Conservation (phyloP, 2,888 invertebrate species). For the Unio delphinus region DNA sequence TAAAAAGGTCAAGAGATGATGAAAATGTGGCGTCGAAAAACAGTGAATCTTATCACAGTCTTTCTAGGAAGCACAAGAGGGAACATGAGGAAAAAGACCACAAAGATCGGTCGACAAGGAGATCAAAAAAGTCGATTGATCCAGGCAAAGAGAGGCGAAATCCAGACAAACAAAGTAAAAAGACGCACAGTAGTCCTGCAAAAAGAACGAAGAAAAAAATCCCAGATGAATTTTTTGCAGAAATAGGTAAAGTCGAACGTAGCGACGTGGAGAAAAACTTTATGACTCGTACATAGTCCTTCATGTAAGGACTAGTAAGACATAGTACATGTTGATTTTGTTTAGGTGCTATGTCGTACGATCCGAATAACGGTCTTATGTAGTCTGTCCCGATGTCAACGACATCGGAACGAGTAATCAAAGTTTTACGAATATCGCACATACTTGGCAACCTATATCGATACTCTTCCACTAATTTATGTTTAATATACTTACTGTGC, state of each 20-base stretch:
- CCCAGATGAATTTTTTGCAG: slow-evolving; percentile 1
- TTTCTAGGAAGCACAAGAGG: slow-evolving; percentile 21
- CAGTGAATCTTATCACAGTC: slow-evolving; percentile 13
- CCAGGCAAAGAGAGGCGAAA: slow-evolving; percentile 19
- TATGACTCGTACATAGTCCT: too few relatives aligned
- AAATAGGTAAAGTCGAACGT: not conserved
- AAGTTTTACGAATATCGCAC: too few relatives aligned
- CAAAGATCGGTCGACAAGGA: slow-evolving; percentile 22
- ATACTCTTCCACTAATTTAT: too few relatives aligned
- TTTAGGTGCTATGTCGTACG: too few relatives aligned
- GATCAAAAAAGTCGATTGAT: slow-evolving; percentile 32
- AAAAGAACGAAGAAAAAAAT: slow-evolving; percentile 2
- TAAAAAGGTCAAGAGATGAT: slow-evolving; percentile 22
- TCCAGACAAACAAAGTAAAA: slow-evolving; percentile 14
- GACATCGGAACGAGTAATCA: too few relatives aligned
- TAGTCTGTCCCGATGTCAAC: too few relatives aligned
- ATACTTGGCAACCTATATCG: too few relatives aligned
- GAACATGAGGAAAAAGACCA: slow-evolving; percentile 17
- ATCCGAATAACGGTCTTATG: too few relatives aligned
- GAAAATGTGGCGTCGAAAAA: not conserved
- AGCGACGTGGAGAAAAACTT: not conserved
- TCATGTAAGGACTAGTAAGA: too few relatives aligned
- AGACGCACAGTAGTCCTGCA: slow-evolving; percentile 7
- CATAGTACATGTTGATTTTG: too few relatives aligned
- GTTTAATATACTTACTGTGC: too few relatives aligned